Evolutionary conservation across 2,888 invertebrate genomes (phyloP).

Genomic region (Lymantria monacha): DNA sequence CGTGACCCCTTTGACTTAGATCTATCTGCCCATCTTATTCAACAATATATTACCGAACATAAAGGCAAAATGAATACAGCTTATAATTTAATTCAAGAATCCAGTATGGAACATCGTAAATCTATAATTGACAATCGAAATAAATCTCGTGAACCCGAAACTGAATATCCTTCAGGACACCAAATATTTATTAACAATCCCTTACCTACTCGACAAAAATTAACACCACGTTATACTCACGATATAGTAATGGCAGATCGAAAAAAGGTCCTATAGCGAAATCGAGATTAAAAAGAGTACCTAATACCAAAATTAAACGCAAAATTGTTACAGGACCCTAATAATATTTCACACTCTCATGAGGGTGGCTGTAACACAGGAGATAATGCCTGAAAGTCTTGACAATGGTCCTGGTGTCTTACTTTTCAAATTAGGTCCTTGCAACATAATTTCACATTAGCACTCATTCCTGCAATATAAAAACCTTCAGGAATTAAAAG

Average conservation of each 20-base stretch:
- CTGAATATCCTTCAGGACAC: slow-evolving; percentile 17
- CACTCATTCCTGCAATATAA: no score
- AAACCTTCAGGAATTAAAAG: no score
- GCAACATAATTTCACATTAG: no score
- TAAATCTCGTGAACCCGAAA: slow-evolving; percentile 19
- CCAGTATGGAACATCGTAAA: not conserved
- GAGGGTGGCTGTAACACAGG: slow-evolving; percentile 17
- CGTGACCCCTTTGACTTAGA: slow-evolving; percentile 20
- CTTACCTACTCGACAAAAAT: slow-evolving; percentile 21
- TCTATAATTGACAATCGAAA: slow-evolving; percentile 14
- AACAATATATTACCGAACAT: slow-evolving; percentile 21
- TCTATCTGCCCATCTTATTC: slow-evolving; percentile 13
- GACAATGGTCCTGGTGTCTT: no score
- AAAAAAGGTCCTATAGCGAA: slow-evolving; percentile 28
- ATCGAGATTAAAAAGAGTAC: slow-evolving; percentile 18
- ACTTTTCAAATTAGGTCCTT: no score
- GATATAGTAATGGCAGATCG: slow-evolving; percentile 24
- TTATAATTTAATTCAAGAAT: slow-evolving; percentile 14
- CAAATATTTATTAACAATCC: slow-evolving; percentile 25
- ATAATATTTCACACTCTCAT: no score
- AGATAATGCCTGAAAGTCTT: slow-evolving; percentile 8
- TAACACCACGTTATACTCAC: slow-evolving; percentile 26
- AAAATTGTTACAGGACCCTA: no score
- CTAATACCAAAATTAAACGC: no score
- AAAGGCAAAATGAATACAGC: slow-evolving; percentile 9